These are phyloP conservation scores for Brachymystax lenok DNA, from an alignment of 2,797 vertebrate species.

Conservation along the genomic window DNA sequence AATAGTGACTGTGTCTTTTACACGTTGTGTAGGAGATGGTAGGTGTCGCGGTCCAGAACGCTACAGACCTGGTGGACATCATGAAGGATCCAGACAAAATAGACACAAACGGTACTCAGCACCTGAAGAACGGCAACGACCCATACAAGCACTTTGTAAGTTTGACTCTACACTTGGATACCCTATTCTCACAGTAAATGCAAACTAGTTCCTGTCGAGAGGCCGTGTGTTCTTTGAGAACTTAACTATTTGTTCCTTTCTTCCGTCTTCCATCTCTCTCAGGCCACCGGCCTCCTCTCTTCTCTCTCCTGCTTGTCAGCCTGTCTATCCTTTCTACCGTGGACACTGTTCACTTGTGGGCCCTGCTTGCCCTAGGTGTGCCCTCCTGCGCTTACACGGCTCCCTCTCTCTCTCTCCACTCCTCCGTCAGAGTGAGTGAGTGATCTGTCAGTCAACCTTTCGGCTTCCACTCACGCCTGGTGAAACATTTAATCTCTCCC, in stretches of 20 bases:
- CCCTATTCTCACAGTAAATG: not conserved
- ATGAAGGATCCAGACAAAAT: conserved; percentile 71
- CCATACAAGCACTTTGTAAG: conserved; percentile 87
- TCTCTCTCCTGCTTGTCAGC: conserved; percentile 1
- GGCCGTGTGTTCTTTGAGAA: not conserved
- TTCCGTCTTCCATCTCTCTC: not conserved
- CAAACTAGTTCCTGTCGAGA: not conserved
- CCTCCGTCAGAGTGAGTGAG: not conserved
- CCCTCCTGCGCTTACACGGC: conserved; percentile 11
- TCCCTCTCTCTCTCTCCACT: not conserved
- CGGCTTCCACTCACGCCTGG: not conserved
- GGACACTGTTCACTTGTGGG: not conserved
- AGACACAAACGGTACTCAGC: not conserved
- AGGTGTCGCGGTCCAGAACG: conserved; percentile 76
- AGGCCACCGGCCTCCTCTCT: no score
- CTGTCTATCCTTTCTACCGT: not conserved
- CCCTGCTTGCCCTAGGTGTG: not conserved
- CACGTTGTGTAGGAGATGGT: conserved; percentile 87
- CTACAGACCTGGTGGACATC: conserved; percentile 79
- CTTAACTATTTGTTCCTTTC: not conserved
- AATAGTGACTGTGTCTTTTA: no score
- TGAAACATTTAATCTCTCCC: not conserved
- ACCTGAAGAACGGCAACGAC: conserved; percentile 56
- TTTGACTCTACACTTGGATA: conserved; percentile 35
- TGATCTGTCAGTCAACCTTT: not conserved